Evolutionary conservation across 1,140 invertebrate species (phyloP), one percentile per base, ranked within the genome.

Genomic region (Drosophila neocordata): DNA sequence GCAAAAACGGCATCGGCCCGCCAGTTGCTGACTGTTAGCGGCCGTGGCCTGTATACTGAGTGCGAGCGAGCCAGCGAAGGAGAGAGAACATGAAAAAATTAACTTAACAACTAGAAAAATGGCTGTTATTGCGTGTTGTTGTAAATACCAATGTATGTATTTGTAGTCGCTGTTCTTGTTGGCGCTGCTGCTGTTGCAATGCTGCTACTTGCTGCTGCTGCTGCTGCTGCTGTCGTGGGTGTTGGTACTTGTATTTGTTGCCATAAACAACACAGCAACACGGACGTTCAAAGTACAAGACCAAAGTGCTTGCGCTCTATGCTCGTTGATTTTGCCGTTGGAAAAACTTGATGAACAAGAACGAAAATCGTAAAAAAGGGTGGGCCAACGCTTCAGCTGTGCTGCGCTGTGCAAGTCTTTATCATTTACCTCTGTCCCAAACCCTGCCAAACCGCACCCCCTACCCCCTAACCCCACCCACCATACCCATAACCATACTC

Each of bases 71-170:
- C 18, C 41, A 48, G 44, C 61, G 7, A 44, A 31, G 34, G 84
- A 73, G 80, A 83, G 82, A 89, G 82, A 91, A 91, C 89, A 91
- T 89, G 89, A 90, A 90, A 91, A 91, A 91, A 91, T 91, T 91
- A 91, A 91, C 89, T 91, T 91, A 90, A 91, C 89, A 91, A 91
- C 89, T 91, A 90, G 89, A 90, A 91, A 91, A 91, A 91, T 91
- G 89, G 89, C 89, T 90, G 89, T 90, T 90, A 90, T 90, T 90
- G 89, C 89, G 79, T 90, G 89, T 90, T 83, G 84, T 88, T 90
- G 88, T 90, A 81, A 85, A 88, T 84, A 80, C 78, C 81, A 89
- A 82, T 89, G 87, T 79, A 90, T 88, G 82, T 88, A 87, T 85
- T 81, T 85, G 82, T 85, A 82, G 79, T 66, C 74, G 72, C 56